These are phyloP conservation scores for Tragelaphus oryx DNA, from an alignment of 2,797 vertebrate species.

Conservation along the genomic window DNA sequence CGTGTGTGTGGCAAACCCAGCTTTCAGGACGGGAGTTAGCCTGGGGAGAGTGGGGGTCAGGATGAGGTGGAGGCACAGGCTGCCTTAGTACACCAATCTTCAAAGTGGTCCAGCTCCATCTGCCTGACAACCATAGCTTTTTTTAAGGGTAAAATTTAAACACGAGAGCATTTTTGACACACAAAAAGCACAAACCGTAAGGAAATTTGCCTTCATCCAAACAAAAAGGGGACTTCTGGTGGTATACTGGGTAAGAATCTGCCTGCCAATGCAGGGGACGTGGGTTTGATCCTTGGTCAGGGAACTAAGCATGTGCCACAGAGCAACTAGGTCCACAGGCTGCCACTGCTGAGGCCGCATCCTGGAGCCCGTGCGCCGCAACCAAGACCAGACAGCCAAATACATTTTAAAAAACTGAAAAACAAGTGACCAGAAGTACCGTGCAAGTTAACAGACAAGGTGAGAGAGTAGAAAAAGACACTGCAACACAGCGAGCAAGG, in stretches of 20 bases:
- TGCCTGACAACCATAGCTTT: not conserved
- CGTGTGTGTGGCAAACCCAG: not conserved
- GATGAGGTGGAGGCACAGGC: not conserved
- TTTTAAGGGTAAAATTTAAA: not conserved
- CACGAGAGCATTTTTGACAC: not conserved
- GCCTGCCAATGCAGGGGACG: not conserved
- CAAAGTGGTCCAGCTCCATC: not conserved
- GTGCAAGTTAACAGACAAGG: not conserved
- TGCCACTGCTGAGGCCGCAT: not conserved
- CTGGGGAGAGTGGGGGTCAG: not conserved
- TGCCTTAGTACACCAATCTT: not conserved
- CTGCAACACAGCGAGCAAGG: not conserved
- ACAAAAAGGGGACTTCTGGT: not conserved
- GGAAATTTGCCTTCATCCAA: not conserved
- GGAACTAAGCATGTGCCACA: not conserved
- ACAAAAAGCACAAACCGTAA: not conserved
- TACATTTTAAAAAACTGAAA: not conserved
- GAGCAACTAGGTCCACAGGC: not conserved
- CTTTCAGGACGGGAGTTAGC: fast-evolving
- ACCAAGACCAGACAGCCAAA: not conserved
- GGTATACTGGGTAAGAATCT: not conserved
- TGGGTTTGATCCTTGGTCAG: not conserved
- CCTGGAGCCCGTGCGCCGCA: not conserved
- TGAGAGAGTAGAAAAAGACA: not conserved
- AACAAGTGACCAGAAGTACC: not conserved